These are phyloP conservation scores for Nephrotoma appendiculata DNA, from an alignment of 2,888 invertebrate genomes.

Conservation along the genomic window DNA sequence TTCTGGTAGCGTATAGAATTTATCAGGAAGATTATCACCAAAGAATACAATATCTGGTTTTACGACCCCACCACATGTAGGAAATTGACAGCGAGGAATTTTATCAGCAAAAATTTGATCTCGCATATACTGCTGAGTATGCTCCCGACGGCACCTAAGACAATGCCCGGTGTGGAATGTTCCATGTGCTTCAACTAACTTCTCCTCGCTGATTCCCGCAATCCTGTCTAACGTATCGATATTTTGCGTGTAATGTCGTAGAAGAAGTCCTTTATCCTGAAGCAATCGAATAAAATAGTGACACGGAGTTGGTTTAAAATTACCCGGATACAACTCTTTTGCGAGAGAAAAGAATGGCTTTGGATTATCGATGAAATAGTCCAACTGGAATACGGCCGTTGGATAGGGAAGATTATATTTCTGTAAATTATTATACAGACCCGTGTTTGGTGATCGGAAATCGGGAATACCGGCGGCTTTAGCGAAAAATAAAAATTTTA, in stretches of 20 bases:
- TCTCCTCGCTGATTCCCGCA: constrained; percentile 68
- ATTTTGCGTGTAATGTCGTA: constrained; percentile 77
- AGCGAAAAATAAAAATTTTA: constrained; percentile 16
- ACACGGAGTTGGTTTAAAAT: constrained; percentile 73
- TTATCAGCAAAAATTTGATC: constrained; percentile 56
- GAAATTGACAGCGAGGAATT: constrained; percentile 55
- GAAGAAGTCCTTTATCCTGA: constrained; percentile 61
- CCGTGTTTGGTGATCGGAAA: constrained; percentile 84
- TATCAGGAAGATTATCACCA: constrained; percentile 73
- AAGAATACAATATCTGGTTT: constrained; percentile 96
- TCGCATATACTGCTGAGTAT: constrained; percentile 53
- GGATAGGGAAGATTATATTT: constrained; percentile 87
- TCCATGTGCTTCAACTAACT: constrained; percentile 89
- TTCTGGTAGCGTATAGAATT: constrained; percentile 53
- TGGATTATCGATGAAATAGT: constrained; percentile 76
- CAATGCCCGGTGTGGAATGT: constrained; percentile 84
- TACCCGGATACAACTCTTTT: constrained; percentile 76
- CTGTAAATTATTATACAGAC: constrained; percentile 79
- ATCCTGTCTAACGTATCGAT: constrained; percentile 85
- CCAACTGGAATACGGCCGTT: constrained; percentile 81
- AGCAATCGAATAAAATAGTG: constrained; percentile 84
- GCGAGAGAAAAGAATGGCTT: constrained; percentile 86
- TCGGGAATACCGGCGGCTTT: constrained; percentile 92
- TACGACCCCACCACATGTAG: constrained; percentile 60
- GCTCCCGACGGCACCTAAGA: constrained; percentile 54